phyloP scores from a whole-genome alignment of 30 jellyfish, hydroid and myxozoan genomes.

The Hydra vulgaris region DNA sequence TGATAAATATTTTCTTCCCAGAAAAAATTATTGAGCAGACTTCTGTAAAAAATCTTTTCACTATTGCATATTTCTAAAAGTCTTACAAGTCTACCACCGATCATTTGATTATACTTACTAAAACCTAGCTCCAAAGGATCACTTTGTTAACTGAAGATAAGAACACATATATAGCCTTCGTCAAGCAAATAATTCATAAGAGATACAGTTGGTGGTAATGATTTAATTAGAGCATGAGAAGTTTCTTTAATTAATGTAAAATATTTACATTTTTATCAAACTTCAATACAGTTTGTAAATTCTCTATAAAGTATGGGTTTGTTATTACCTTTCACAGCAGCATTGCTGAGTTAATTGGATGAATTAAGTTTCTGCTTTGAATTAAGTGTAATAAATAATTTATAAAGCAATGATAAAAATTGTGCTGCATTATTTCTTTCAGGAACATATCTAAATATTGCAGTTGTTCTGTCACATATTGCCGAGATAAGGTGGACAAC shows the following conservation, averaged over 20 bases:
- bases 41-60: not conserved
- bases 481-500: not conserved
- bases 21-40: not conserved
- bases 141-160: not conserved
- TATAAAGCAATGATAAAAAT: not conserved
- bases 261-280: not conserved
- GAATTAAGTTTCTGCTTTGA: not conserved
- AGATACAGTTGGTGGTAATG: not conserved
- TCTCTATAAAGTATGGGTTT: not conserved
- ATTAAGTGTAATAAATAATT: not conserved
- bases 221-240: not conserved
- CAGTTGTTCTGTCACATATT: not conserved
- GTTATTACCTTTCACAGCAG: not conserved
- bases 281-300: not conserved
- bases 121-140: not conserved
- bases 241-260: not conserved
- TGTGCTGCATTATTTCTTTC: not conserved
- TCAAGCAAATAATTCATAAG: not conserved
- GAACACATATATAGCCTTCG: not conserved
- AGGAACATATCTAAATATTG: not conserved
- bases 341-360: not conserved
- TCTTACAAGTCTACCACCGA: not conserved
- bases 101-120: not conserved
- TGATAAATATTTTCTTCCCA: not conserved
- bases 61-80: not conserved